Percentiles rank a stretch among this genome's conserved stretches.
Evolutionary conservation across 2,888 invertebrate genomes (phyloP).

Genomic region (Phorcus lineatus): DNA sequence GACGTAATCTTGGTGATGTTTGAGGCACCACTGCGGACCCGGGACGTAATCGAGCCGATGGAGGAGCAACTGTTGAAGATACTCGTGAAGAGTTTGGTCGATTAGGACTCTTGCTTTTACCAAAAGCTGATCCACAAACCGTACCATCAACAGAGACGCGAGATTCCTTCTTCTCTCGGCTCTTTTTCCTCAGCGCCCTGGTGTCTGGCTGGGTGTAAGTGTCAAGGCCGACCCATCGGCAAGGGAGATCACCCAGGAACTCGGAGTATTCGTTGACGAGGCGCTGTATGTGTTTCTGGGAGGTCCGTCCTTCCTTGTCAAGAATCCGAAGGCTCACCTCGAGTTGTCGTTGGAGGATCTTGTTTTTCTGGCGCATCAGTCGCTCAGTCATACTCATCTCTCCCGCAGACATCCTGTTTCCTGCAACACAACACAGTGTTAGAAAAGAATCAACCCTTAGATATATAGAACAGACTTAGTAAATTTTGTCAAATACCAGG

Average conservation of each 20-base stretch:
- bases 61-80: not conserved
- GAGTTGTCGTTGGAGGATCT: conserved; percentile 20
- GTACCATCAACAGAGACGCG: not conserved
- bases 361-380: conserved; percentile 26
- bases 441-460: too few species aligned
- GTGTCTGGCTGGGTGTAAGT: conserved; percentile 27
- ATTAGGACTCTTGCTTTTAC: not conserved
- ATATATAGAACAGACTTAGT: too few species aligned
- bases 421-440: too few species aligned
- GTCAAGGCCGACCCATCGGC: conserved; percentile 17
- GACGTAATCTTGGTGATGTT: not conserved
- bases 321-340: conserved; percentile 12
- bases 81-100: not conserved
- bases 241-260: not conserved
- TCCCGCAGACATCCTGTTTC: not conserved
- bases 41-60: not conserved
- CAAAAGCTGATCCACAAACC: not conserved
- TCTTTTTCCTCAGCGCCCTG: not conserved
- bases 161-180: not conserved
- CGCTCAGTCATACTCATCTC: conserved; percentile 24
- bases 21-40: too few species aligned
- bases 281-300: not conserved
- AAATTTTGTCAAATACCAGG: too few species aligned
- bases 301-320: conserved; percentile 18
- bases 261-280: not conserved